These are phyloP conservation scores for Alaudala cheleensis DNA, from an alignment of 2,113 vertebrate species.

Conservation along the genomic window DNA sequence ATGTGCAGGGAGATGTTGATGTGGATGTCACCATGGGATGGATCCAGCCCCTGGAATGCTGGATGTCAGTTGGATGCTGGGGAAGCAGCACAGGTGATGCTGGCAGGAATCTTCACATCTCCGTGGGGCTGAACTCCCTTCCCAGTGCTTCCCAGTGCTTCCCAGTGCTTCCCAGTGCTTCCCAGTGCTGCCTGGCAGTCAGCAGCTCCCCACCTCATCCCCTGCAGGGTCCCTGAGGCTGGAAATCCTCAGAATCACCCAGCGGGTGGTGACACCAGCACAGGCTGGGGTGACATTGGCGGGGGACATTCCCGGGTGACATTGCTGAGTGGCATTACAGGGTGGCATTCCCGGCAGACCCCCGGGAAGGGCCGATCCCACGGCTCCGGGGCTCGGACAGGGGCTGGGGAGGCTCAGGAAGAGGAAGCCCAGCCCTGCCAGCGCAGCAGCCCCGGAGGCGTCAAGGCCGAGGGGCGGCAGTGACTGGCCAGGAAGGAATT, in stretches of 20 bases:
- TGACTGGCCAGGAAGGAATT: constrained; percentile 51
- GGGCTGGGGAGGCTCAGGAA: not conserved
- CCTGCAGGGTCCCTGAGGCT: not conserved
- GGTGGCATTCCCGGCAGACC: not conserved
- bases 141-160: not conserved
- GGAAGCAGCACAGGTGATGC: not conserved
- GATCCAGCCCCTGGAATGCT: not conserved
- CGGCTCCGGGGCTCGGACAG: rapidly evolving
- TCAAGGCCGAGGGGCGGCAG: not conserved
- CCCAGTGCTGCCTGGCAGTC: not conserved
- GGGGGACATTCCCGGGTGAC: not conserved
- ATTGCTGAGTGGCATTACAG: not conserved
- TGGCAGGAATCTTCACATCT: not conserved
- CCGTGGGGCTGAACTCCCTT: not conserved
- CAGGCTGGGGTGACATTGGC: rapidly evolving
- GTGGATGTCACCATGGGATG: not conserved
- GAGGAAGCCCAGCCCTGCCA: constrained; percentile 25
- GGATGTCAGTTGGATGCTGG: not conserved
- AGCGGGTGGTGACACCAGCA: not conserved
- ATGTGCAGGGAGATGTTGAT: rapidly evolving
- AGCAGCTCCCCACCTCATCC: not conserved
- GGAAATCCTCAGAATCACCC: not conserved
- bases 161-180: not conserved
- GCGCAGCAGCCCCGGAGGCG: not conserved
- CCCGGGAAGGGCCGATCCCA: not conserved